Evolutionary conservation across 2,797 vertebrate species (phyloP).

Genomic region (Pantherophis alleghaniensis): DNA sequence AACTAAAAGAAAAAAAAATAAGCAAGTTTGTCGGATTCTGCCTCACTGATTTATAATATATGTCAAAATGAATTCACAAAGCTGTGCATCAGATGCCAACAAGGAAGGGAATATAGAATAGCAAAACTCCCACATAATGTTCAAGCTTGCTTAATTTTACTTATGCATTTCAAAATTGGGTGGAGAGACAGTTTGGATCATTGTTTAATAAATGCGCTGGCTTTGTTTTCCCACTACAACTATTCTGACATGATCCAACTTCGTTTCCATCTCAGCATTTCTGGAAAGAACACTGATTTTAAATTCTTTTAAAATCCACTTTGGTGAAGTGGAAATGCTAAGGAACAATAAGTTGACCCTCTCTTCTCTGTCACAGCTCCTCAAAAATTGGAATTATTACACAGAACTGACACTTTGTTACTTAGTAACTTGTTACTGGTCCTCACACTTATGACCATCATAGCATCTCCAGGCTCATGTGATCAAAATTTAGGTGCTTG

Average conservation of each 20-base stretch:
- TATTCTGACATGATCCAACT: neutral
- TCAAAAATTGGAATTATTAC: neutral
- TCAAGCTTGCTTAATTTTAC: neutral
- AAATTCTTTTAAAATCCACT: no score
- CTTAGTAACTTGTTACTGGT: no score
- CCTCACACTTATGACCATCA: no score
- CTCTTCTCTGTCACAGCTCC: neutral
- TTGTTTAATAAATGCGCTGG: neutral
- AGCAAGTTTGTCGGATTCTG: conserved; percentile 43
- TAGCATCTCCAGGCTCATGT: no score
- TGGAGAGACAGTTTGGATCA: neutral
- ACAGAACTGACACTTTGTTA: no score
- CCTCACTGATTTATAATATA: neutral
- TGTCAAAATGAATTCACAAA: neutral
- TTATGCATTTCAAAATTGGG: neutral
- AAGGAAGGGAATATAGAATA: neutral
- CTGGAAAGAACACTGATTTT: neutral
- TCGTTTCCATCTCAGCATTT: neutral
- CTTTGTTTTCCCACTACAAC: neutral
- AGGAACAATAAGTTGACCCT: neutral
- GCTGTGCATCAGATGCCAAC: neutral
- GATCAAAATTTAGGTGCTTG: no score
- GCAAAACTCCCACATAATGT: neutral
- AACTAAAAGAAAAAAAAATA: conserved; percentile 38
- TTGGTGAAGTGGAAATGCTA: no score